Percentiles rank a stretch among this genome's conserved stretches.
phyloP scores from a whole-genome alignment of 1,140 invertebrate species.

The Cotesia glomerata region DNA sequence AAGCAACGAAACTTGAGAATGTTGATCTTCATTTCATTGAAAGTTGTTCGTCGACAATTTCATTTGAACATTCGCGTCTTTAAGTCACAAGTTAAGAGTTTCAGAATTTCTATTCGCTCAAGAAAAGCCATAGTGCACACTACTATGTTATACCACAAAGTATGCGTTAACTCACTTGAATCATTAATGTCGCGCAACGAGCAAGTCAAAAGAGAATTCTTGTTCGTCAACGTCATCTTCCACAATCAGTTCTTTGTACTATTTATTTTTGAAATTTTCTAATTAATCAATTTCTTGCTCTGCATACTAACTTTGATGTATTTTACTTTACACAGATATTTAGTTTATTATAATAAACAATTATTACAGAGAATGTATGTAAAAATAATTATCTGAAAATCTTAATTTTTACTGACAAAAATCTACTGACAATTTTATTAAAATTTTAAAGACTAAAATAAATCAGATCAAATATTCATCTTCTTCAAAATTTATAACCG shows the following conservation, averaged over 20 bases:
- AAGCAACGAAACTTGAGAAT: conserved; percentile 3
- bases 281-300: background rate
- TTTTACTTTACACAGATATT: background rate
- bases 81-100: conserved; percentile 5
- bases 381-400: no score
- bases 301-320: background rate
- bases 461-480: no score
- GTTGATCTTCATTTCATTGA: conserved; percentile 16
- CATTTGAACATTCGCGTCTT: conserved; percentile 9
- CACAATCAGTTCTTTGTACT: background rate
- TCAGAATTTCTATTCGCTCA: background rate
- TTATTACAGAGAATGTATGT: no score
- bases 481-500: no score
- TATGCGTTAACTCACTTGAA: conserved; percentile 7
- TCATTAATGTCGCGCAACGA: conserved; percentile 1
- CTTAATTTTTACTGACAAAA: no score
- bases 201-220: background rate
- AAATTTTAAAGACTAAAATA: no score
- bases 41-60: conserved; percentile 24
- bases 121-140: background rate
- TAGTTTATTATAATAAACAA: no score
- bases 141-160: background rate
- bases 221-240: background rate
- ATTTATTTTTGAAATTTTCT: background rate
- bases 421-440: no score